Conservation (phyloP, 2,888 invertebrate genomes). For the Diaprepes abbreviatus region DNA sequence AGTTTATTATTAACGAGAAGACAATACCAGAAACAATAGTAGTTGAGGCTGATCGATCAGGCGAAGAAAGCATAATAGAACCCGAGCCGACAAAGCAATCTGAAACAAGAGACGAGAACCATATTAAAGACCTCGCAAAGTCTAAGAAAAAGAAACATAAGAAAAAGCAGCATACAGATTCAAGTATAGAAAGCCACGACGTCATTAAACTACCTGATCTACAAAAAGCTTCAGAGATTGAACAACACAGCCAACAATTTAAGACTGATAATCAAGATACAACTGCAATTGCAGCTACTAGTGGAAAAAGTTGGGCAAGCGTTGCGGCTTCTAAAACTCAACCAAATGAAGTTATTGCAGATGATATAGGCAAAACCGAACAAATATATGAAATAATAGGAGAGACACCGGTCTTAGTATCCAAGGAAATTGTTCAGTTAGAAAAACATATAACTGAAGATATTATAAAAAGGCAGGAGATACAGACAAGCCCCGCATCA, state of each 20-base stretch:
- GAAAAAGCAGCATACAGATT: not conserved
- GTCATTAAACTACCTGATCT: not conserved
- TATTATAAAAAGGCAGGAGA: not conserved
- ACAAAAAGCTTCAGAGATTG: not conserved
- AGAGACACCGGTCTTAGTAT: not conserved
- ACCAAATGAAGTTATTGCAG: not conserved
- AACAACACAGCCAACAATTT: not conserved
- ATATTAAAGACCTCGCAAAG: not conserved
- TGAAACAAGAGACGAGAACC: not conserved
- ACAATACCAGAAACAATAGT: not conserved
- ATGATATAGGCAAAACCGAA: not conserved
- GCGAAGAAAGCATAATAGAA: not conserved
- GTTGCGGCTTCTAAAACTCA: conserved; percentile 1
- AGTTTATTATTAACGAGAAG: not conserved
- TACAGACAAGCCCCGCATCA: not conserved
- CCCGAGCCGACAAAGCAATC: not conserved
- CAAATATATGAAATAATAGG: not conserved
- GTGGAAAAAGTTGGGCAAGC: conserved; percentile 16
- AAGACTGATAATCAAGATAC: not conserved
- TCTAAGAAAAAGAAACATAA: conserved; percentile 1
- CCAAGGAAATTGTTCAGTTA: not conserved
- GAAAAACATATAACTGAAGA: not conserved
- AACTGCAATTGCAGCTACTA: not conserved
- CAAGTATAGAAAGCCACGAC: not conserved
- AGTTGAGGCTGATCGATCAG: too few species aligned